Percentiles rank a stretch among this genome's conserved stretches.
phyloP scores from a whole-genome alignment of 2,888 invertebrate species.

The Eucera pruinosa region DNA sequence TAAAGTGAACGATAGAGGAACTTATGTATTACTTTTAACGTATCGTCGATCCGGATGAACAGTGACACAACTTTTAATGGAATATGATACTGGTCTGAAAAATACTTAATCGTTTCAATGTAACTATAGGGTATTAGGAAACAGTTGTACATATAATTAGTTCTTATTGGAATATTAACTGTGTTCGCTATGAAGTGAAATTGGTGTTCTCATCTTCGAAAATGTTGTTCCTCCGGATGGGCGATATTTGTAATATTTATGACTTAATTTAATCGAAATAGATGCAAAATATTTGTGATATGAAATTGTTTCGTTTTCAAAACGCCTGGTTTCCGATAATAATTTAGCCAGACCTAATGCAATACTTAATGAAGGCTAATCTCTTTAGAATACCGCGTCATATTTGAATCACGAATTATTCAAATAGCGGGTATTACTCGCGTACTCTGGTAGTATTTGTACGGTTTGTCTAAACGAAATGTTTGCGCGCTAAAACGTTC shows the following conservation, averaged over 20 bases:
- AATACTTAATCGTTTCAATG: too few species aligned
- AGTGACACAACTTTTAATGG: too few species aligned
- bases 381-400: slow-evolving; percentile 39
- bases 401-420: slow-evolving; percentile 47
- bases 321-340: slow-evolving; percentile 1
- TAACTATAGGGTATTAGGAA: too few species aligned
- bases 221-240: too few species aligned
- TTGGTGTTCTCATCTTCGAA: too few species aligned
- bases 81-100: too few species aligned
- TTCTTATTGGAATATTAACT: too few species aligned
- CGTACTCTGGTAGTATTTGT: background rate
- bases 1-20: too few species aligned
- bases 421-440: slow-evolving; percentile 26
- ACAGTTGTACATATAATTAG: too few species aligned
- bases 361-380: slow-evolving; percentile 41
- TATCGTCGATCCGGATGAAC: too few species aligned
- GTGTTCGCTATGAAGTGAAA: too few species aligned
- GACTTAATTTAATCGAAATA: background rate
- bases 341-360: slow-evolving; percentile 36
- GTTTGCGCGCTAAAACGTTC: slow-evolving; percentile 33
- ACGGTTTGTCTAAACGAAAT: slow-evolving; percentile 36
- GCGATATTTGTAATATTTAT: background rate
- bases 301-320: slow-evolving; percentile 13
- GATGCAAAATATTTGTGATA: background rate
- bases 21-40: too few species aligned